Evolutionary conservation across 2,797 vertebrate species (phyloP), one percentile per base, ranked within the genome.

Genomic region (Oophaga sylvatica): DNA sequence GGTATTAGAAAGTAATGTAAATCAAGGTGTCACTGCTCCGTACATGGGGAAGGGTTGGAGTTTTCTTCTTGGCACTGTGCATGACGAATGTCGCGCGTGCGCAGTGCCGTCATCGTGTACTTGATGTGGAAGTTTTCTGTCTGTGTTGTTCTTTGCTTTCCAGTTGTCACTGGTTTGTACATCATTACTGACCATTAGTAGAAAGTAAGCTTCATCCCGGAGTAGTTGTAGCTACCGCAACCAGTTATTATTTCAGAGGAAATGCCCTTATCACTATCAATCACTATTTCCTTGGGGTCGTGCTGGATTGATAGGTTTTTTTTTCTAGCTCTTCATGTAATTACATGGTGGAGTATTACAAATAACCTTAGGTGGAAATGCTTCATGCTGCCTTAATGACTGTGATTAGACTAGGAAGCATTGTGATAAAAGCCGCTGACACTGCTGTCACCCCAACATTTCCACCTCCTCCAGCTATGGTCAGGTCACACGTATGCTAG

Each of bases 311-410:
- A 81, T 89, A 85, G 59, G 12, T 63, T 65, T 85, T 41, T 84
- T 83, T 81, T 78, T 70, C 79, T 41, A 85, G 65, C 26, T 9
- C 11, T 71, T 7, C 26, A 15, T 85, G 57, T 86, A 89, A 89
- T 86, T 89, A 89, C 86, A 89, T 79, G 84, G 80, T 73, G 48
- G 84, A 73, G 57, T 77, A 75, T 87, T 83, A 89, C 75, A 89
- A 89, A 87, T 89, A 87, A 86, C 84, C 84, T 78, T 12, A 83
- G 84, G 88, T 89, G 70, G 80, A 83, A 86, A 86, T 89, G 73
- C 68, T 73, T 86, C 75, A 78, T n/a, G 71, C 81, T 83, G 84
- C 75, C 79, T 20, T 76, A 85, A 88, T 88, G 78, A 85, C 57
- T 75, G 77, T 85, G 83, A 80, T 88, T 88, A 88, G 67, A 77